Evolutionary conservation across 1,140 invertebrate species (phyloP), one percentile per base, ranked within the genome.

Genomic region (Babylonia areolata): DNA sequence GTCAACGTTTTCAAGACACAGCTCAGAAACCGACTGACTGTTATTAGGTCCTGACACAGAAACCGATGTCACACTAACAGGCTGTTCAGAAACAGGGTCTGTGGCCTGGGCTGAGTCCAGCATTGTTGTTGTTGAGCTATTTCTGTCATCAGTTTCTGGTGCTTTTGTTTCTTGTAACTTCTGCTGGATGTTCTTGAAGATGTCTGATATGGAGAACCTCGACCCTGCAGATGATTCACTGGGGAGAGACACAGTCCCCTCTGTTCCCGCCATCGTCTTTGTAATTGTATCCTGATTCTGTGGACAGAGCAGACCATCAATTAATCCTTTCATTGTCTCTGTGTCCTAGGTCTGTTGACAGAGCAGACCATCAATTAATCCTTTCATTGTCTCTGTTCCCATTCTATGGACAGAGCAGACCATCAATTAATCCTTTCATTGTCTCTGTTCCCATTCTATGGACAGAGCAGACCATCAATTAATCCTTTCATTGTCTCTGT

Each of bases 131-230:
- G 58, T 23, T 64, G 12, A 12, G 28, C 15, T 20, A 5, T 6
- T 5, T 23, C 58, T 20, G 23, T 12, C 58, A 64, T 64, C 58
- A 64, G 15, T 64, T 5, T n/a, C 28, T 23, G 15, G 58, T 64
- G 58, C 23, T 64, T 64, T 23, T 1, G 58, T 64, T 5, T 64
- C 58, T 23, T 11, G 15, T 64, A 64, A 23, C 28, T 64, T 64
- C 58, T 64, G 58, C 58, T 64, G 58, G 28, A 64, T 64, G 58
- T 23, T 64, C 58, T 64, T 64, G 58, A 64, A 64, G 58, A 64
- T 64, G 6, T 64, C 28, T 12, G 5, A 12, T 6, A 64, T 64
- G 23, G 58, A 64, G 0, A 64, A 64, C 23, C 15, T 64, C 28
- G 12, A 23, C 58, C 28, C 5, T 1, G 6, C 1, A n/a, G 23